Conservation (phyloP, 1,140 invertebrate species). For the Calycopis cecrops region DNA sequence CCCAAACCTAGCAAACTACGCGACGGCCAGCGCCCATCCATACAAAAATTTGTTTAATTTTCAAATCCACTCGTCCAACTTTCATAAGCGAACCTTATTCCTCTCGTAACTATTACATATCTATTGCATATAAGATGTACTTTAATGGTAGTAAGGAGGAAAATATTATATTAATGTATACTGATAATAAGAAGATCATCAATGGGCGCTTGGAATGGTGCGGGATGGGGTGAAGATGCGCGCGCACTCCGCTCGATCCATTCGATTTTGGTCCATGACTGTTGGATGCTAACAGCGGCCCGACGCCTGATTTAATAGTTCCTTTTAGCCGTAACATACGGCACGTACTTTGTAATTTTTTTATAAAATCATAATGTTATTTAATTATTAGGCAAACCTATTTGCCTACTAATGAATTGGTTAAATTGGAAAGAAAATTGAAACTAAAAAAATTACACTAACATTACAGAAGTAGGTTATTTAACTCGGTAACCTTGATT, state of each 20-base stretch:
- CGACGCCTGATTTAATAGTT: constrained; percentile 68
- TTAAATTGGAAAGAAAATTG: too few species aligned
- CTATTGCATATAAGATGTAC: background rate
- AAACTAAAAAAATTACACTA: too few species aligned
- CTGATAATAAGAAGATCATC: constrained; percentile 67
- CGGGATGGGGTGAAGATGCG: constrained; percentile 53
- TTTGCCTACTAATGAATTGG: too few species aligned
- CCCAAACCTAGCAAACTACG: constrained; percentile 60
- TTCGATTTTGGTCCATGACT: constrained; percentile 76
- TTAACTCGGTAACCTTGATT: too few species aligned
- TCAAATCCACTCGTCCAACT: background rate
- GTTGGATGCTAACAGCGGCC: constrained; percentile 69
- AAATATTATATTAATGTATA: constrained; percentile 36
- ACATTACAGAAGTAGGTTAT: too few species aligned
- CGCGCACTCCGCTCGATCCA: constrained; percentile 66
- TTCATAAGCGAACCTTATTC: background rate
- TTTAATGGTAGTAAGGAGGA: background rate
- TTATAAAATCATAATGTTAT: constrained; percentile 7
- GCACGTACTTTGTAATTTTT: constrained; percentile 40
- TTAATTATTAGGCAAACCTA: too few species aligned
- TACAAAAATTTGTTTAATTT: constrained; percentile 19
- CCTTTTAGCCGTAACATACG: constrained; percentile 52
- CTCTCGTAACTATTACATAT: background rate
- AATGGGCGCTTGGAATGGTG: constrained; percentile 63
- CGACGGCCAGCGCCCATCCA: constrained; percentile 54